These are phyloP conservation scores for Stenotaenia linearis DNA, from an alignment of 2,888 invertebrate genomes.

Conservation along the genomic window DNA sequence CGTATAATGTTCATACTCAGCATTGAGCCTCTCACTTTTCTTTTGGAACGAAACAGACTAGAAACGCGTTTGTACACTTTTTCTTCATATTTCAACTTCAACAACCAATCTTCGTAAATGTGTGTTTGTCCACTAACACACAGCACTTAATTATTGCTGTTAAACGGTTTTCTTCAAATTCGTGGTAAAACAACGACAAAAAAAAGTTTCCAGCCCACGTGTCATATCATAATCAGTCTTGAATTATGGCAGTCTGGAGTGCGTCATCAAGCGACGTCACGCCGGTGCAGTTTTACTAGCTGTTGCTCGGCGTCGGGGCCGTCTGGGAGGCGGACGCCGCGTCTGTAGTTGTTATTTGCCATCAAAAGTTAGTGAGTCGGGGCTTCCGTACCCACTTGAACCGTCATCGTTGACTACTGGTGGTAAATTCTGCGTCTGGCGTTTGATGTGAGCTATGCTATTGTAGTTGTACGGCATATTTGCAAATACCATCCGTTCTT, in stretches of 20 bases:
- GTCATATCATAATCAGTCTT: background rate
- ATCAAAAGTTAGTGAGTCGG: slow-evolving; percentile 62
- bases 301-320: slow-evolving; percentile 19
- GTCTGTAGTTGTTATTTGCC: slow-evolving; percentile 34
- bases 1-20: background rate
- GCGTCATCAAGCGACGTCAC: background rate
- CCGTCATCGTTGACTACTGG: slow-evolving; percentile 56
- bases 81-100: background rate
- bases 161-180: background rate
- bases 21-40: background rate
- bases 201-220: background rate
- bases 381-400: slow-evolving; percentile 73
- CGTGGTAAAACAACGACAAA: background rate
- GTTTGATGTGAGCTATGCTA: slow-evolving; percentile 70
- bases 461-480: slow-evolving; percentile 82
- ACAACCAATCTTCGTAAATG: background rate
- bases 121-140: background rate
- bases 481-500: slow-evolving; percentile 82
- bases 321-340: slow-evolving; percentile 1
- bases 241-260: background rate
- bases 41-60: background rate
- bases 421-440: slow-evolving; percentile 46
- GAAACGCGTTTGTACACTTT: background rate
- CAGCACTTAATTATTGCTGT: slow-evolving; percentile 2
- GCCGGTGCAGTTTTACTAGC: background rate